Conservation (phyloP, 2,113 vertebrate genomes). For the Danionella cerebrum region DNA sequence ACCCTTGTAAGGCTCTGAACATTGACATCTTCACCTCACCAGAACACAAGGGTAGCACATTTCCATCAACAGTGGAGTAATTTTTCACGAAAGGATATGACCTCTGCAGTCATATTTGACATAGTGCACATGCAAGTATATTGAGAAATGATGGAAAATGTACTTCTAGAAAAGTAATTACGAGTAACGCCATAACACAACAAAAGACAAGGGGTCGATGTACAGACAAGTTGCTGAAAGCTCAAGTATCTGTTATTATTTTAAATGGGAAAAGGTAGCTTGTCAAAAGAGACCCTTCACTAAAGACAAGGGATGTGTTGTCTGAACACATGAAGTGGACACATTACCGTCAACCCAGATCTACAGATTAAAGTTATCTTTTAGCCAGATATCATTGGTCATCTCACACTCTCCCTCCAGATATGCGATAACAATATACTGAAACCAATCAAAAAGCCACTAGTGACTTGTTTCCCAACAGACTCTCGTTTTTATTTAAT, state of each 20-base stretch:
- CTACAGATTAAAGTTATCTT: too few species aligned
- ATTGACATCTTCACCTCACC: not conserved
- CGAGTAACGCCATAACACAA: not conserved
- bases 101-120: not conserved
- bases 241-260: not conserved
- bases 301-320: not conserved
- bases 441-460: too few species aligned
- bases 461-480: too few species aligned
- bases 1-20: not conserved
- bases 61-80: slow-evolving; percentile 25
- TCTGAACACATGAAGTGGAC: too few species aligned
- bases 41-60: slow-evolving; percentile 21
- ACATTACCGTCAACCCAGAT: too few species aligned
- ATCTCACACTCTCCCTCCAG: too few species aligned
- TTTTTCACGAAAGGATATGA: not conserved
- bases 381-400: too few species aligned
- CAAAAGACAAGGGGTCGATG: not conserved
- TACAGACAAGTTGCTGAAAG: not conserved
- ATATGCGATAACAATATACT: too few species aligned
- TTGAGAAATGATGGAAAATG: not conserved
- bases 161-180: too few species aligned
- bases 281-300: not conserved
- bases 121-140: not conserved
- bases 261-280: not conserved
- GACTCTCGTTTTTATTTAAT: too few species aligned